These are phyloP conservation scores for Drosophila pseudotalamancana DNA, from an alignment of 2,888 invertebrate genomes.

Conservation along the genomic window DNA sequence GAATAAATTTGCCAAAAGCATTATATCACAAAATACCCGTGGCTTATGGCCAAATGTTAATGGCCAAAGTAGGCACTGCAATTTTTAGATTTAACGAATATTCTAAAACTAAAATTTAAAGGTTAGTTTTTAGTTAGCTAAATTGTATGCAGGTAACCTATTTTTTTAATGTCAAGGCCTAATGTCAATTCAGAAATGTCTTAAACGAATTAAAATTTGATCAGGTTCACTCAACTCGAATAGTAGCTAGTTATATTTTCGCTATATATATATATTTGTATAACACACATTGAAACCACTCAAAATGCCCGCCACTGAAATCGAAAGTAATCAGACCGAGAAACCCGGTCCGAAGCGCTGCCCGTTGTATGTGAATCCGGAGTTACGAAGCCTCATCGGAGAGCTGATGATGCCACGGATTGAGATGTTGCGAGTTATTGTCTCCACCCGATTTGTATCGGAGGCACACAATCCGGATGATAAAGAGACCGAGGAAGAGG, in stretches of 20 bases:
- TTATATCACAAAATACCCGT: background rate
- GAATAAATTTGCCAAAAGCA: background rate
- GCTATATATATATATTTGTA: background rate
- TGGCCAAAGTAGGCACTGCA: background rate
- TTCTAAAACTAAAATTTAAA: background rate
- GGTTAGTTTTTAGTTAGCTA: background rate
- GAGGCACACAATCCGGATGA: conserved; percentile 3
- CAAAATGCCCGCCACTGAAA: conserved; percentile 20
- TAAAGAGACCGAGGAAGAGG: background rate
- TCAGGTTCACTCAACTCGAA: background rate
- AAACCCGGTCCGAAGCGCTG: background rate
- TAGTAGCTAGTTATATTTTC: background rate
- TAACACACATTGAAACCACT: background rate
- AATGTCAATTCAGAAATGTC: background rate
- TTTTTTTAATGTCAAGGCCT: background rate
- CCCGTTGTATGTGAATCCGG: background rate
- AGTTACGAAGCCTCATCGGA: conserved; percentile 20
- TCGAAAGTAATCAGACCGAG: conserved; percentile 5
- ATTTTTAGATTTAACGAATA: background rate
- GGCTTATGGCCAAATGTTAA: too few species aligned
- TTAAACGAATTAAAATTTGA: background rate
- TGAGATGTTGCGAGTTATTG: conserved; percentile 11
- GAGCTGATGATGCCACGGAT: conserved; percentile 41
- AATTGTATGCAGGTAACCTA: background rate
- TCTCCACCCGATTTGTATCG: conserved; percentile 22